Conservation (phyloP, 2,888 invertebrate genomes). For the Tuberolachnus salignus region DNA sequence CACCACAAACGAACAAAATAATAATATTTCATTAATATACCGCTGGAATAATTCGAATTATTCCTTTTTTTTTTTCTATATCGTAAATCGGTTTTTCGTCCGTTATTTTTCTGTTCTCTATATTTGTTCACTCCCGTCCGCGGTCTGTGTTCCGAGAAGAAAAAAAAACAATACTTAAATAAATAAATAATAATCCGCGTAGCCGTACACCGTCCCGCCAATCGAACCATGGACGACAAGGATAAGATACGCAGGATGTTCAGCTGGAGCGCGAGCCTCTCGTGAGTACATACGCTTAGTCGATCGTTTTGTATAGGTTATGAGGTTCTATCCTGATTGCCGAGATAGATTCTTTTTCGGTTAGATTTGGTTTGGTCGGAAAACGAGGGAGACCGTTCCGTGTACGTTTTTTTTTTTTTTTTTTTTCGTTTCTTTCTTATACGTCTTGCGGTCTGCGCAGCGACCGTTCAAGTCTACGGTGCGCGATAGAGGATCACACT, state of each 20-base stretch:
- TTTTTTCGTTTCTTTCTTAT: too few species aligned
- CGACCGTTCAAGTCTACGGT: constrained; percentile 22
- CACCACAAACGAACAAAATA: not conserved
- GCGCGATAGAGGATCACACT: too few species aligned
- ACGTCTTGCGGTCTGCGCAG: not conserved
- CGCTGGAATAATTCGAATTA: not conserved
- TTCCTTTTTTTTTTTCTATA: not conserved
- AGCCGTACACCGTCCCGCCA: not conserved
- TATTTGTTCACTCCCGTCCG: too few species aligned
- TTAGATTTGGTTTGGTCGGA: too few species aligned
- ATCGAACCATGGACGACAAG: constrained; percentile 55
- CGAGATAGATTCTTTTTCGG: too few species aligned
- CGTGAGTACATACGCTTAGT: constrained; percentile 57
- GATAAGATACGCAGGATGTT: constrained; percentile 70
- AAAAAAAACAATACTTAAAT: not conserved
- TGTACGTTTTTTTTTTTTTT: too few species aligned
- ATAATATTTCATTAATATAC: not conserved
- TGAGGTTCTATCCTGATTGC: not conserved
- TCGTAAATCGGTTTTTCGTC: not conserved
- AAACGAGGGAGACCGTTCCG: not conserved
- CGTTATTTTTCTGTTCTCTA: too few species aligned
- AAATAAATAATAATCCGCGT: not conserved
- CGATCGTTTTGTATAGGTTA: not conserved
- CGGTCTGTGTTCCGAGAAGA: not conserved
- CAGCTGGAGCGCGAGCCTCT: constrained; percentile 68